Conservation (phyloP, 2,113 vertebrate genomes). For the Ursus arctos region DNA sequence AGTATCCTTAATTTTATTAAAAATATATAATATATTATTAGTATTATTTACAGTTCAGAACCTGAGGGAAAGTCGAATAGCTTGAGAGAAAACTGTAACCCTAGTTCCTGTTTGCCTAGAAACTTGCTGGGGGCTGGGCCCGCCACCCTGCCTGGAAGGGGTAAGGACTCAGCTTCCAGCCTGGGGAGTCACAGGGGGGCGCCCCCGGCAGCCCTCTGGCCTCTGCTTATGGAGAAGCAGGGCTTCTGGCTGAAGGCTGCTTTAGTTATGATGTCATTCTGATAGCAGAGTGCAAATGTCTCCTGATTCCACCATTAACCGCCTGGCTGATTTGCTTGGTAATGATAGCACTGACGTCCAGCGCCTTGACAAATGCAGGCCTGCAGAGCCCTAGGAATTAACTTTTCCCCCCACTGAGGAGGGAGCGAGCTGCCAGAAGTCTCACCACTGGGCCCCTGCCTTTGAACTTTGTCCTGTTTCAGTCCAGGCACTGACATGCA, state of each 20-base stretch:
- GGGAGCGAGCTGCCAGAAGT: constrained; percentile 75
- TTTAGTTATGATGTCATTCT: constrained; percentile 95
- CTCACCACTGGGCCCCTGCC: constrained; percentile 55
- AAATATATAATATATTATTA: neutral
- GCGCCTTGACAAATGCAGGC: constrained; percentile 91
- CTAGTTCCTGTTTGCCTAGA: constrained; percentile 57
- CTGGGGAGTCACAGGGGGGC: constrained; percentile 47
- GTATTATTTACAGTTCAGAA: constrained; percentile 50
- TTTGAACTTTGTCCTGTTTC: constrained; percentile 38
- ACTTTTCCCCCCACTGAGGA: constrained; percentile 83
- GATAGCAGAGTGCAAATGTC: constrained; percentile 94
- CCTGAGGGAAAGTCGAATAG: neutral
- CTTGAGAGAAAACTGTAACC: constrained; percentile 1
- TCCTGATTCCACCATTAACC: constrained; percentile 95
- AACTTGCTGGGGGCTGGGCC: constrained; percentile 37
- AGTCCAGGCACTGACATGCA: neutral
- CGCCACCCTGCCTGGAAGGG: neutral
- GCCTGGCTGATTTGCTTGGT: constrained; percentile 94
- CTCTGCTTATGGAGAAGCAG: constrained; percentile 78
- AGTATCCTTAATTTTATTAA: constrained; percentile 49
- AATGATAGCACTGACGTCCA: constrained; percentile 92
- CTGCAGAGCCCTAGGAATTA: constrained; percentile 89
- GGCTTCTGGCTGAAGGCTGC: constrained; percentile 89
- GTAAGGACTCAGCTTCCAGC: neutral
- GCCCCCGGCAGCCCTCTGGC: constrained; percentile 59